Evolutionary conservation across 1,140 invertebrate genomes (phyloP).

Genomic region (Pachypsylla venusta): DNA sequence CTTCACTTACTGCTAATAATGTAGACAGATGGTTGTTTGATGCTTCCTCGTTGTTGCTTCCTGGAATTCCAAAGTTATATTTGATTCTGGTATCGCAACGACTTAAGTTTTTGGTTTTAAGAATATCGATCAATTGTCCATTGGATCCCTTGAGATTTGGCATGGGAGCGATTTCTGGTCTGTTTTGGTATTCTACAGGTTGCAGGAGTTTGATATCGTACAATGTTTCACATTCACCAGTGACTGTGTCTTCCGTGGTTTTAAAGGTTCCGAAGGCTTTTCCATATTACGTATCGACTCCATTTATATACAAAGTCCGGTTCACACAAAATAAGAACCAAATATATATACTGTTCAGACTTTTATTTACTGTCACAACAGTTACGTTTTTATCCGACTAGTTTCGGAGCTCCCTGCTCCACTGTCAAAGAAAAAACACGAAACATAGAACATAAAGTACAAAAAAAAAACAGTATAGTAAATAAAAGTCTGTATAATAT

Average conservation of each 20-base stretch:
- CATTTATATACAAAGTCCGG: too few species aligned
- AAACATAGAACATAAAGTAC: too few species aligned
- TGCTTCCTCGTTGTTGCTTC: slow-evolving; percentile 36
- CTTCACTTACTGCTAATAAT: too few species aligned
- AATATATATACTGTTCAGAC: too few species aligned
- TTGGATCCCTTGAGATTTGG: slow-evolving; percentile 31
- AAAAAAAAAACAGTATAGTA: too few species aligned
- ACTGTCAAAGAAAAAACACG: too few species aligned
- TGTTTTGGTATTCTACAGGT: slow-evolving; percentile 31
- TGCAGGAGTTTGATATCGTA: slow-evolving; percentile 45
- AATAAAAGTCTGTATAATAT: too few species aligned
- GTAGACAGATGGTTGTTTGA: slow-evolving; percentile 37
- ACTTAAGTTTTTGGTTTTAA: slow-evolving; percentile 47
- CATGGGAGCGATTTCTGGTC: slow-evolving; percentile 37
- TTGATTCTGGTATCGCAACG: slow-evolving; percentile 41
- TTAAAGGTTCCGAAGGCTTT: slow-evolving; percentile 37
- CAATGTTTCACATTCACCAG: slow-evolving; percentile 46
- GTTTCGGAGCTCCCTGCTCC: too few species aligned
- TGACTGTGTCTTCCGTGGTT: slow-evolving; percentile 49
- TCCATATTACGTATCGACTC: too few species aligned
- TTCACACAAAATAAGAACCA: too few species aligned
- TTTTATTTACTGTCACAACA: too few species aligned
- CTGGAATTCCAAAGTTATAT: slow-evolving; percentile 43
- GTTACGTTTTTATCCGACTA: too few species aligned
- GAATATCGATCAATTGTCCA: slow-evolving; percentile 38